These are phyloP conservation scores for Archips xylosteana DNA, from an alignment of 2,888 invertebrate genomes.

Conservation along the genomic window DNA sequence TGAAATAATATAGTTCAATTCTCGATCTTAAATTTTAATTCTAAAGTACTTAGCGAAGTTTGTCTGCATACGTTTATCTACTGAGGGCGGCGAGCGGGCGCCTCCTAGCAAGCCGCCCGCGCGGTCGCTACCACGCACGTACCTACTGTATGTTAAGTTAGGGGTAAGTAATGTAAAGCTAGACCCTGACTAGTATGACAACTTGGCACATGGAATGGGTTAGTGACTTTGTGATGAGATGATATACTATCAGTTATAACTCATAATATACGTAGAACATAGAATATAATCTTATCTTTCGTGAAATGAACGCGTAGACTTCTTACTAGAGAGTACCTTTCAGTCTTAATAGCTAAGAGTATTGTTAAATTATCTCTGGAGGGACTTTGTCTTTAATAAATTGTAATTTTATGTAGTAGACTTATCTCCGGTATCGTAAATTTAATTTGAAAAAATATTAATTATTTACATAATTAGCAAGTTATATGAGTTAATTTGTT, in stretches of 20 bases:
- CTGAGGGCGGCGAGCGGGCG: conserved; percentile 56
- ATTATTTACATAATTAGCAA: conserved; percentile 65
- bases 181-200: conserved; percentile 78
- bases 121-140: conserved; percentile 52
- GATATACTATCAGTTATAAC: conserved; percentile 57
- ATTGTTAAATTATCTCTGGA: conserved; percentile 79
- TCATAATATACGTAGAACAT: conserved; percentile 48
- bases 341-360: conserved; percentile 82
- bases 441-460: conserved; percentile 72
- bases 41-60: conserved; percentile 61
- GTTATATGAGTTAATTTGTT: conserved; percentile 56
- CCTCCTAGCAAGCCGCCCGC: conserved; percentile 37
- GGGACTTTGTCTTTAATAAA: conserved; percentile 77
- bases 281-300: conserved; percentile 37
- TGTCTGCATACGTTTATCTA: conserved; percentile 61
- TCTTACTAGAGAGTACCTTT: conserved; percentile 66
- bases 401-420: conserved; percentile 69
- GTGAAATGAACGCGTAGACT: conserved; percentile 40
- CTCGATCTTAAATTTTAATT: conserved; percentile 64
- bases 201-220: conserved; percentile 79
- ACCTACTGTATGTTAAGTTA: conserved; percentile 57
- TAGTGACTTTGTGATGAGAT: conserved; percentile 61
- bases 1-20: conserved; percentile 69
- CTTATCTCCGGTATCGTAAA: conserved; percentile 65
- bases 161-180: conserved; percentile 63